Base-by-base conservation (phyloP, 1,140 invertebrate genomes). In the Maniola jurtina region DNA sequence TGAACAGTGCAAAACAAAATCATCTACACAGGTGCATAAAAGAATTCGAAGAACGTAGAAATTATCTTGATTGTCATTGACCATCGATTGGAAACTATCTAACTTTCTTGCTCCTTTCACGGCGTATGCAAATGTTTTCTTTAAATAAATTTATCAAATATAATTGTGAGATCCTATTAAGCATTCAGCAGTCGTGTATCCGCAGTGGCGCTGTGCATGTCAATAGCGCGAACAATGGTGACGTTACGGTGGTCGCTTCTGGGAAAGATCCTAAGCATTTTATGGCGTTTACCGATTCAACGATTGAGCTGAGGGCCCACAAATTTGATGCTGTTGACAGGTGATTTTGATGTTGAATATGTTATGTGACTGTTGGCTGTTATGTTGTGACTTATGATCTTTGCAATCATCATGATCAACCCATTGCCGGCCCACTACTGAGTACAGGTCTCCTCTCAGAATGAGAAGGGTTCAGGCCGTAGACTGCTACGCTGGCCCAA, bases 81-180 rank as follows among this genome's bases (percentile, higher is more conserved):
- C 33, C 54, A 55, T 35, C 54, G 54, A 55, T 55, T 55, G 65
- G 61, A 62, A 55, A 72, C 73, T 67, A 82, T 68, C 70, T 65
- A 73, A 78, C 83, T 87, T 84, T 84, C 79, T 76, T 80, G 71
- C 65, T 73, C 83, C 79, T 85, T 87, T 82, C 81, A 82, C 79
- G 75, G 79, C 68, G 76, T 84, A 89, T 89, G 85, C 81, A 81
- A 89, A 89, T 89, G 80, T 75, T 60, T 45, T 76, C 74, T 85
- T 79, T 85, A 89, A 86, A 89, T 89, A 86, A 83, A 87, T 86
- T 89, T 89, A 89, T 88, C 87, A 89, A 89, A 89, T 89, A 89
- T 89, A 89, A 90, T 90, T 90, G 88, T 90, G 88, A 81, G 88
- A 90, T 74, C 83, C 68, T 84, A 88, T 88, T 90, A 88, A 64